Evolutionary conservation across 2,797 vertebrate species (phyloP).

Genomic region (Leucoraja ocellata): DNA sequence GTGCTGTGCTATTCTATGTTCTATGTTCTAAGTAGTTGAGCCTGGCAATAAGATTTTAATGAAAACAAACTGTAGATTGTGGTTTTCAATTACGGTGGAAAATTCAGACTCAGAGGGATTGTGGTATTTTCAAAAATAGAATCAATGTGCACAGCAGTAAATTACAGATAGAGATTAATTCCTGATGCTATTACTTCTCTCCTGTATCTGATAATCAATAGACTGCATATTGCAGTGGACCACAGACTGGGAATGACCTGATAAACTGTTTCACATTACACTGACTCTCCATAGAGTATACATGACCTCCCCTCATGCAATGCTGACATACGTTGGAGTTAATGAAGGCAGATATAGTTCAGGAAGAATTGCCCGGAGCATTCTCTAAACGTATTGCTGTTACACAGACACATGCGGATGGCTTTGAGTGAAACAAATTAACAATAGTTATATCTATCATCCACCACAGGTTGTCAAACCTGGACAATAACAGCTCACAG

Average conservation of each 20-base stretch:
- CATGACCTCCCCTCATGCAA: neutral
- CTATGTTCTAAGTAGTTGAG: neutral
- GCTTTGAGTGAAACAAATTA: neutral
- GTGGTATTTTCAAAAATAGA: neutral
- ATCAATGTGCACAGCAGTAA: neutral
- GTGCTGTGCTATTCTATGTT: too few relatives aligned
- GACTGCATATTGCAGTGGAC: neutral
- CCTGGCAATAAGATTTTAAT: neutral
- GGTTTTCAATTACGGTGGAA: neutral
- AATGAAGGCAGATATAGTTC: constrained; percentile 23
- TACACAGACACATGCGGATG: neutral
- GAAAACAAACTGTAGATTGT: neutral
- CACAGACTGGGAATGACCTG: neutral
- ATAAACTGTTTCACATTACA: neutral
- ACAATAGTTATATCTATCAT: constrained; percentile 19
- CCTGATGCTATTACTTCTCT: neutral
- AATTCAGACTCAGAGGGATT: neutral
- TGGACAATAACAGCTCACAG: constrained; percentile 9
- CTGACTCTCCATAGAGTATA: too few relatives aligned
- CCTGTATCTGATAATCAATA: neutral
- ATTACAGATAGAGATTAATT: neutral
- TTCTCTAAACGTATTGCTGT: neutral
- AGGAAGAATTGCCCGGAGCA: neutral
- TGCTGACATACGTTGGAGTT: neutral
- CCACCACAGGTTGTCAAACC: neutral